Evolutionary conservation across 2,113 vertebrate genomes (phyloP), one percentile per base, ranked within the genome.

Genomic region (Platysteira castanea): DNA sequence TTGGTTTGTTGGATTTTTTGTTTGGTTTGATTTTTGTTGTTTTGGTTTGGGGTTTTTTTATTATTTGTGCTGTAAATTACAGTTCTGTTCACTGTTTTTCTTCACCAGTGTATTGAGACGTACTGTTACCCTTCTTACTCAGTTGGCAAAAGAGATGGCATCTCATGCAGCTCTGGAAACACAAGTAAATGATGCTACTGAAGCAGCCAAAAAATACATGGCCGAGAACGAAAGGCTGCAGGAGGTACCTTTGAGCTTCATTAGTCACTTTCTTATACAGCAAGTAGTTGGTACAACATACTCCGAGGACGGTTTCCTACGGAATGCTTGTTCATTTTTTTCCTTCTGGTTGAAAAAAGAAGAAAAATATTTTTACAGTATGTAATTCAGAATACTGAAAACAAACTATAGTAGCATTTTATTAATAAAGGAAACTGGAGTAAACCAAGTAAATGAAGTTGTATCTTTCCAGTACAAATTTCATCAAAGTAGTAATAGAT

Each of bases 81-180:
- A 61, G 30, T 88, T 49, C 73, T 96, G 18, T 95, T 90, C 46
- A 47, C 50, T 89, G 86, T 94, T 75, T 82, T 69, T 96, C 69
- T 92, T 93, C 60, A 54, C 90, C 87, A 98, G 98, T 56, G 98
- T 98, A 23, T 98, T 99, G 97, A 98, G 98, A 94, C 98, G 99
- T 87, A 97, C 99, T 82, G 92, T 99, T 87, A 98, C 98, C 31
- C 97, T 99, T 97, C 98, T 99, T 60, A 99, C 98, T 97, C 98
- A 99, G 93, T 53, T 99, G 93, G 99, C 99, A 74, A 97, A 97
- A 74, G 97, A 97, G 57, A 84, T 98, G 74, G 91, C 98, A 91
- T 96, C 96, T 94, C 98, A 96, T 65, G 92, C 87, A 47, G 97
- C 96, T 60, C 97, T 99, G 97, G 98, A 99, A 97, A 82, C 24